Percentiles rank a stretch among this genome's conserved stretches.
These are phyloP conservation scores for Drosophila repletoides DNA, from an alignment of 1,140 invertebrate genomes.

Conservation along the genomic window DNA sequence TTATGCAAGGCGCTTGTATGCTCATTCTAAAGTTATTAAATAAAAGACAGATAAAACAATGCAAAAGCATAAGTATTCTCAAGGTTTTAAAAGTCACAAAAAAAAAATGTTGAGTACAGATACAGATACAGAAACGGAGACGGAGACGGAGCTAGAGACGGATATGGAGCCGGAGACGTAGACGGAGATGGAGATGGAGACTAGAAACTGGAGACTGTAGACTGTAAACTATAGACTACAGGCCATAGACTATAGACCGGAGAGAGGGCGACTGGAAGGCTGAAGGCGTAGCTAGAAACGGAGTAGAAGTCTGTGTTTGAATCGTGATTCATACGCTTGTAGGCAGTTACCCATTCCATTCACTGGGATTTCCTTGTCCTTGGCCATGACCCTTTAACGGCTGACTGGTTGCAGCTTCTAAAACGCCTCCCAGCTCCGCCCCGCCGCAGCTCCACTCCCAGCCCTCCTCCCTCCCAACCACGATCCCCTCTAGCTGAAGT, in stretches of 20 bases:
- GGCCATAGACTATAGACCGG: too few relatives aligned
- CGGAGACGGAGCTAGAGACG: not conserved
- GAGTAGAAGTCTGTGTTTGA: constrained; percentile 14
- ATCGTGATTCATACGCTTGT: constrained; percentile 62
- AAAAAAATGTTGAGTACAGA: constrained; percentile 56
- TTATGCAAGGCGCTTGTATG: constrained; percentile 51
- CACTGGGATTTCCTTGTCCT: constrained; percentile 80
- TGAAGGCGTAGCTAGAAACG: constrained; percentile 28
- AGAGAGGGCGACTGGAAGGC: not conserved
- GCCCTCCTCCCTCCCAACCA: constrained; percentile 4
- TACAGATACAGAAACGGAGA: constrained; percentile 1
- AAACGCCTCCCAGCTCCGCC: not conserved
- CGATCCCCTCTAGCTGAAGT: constrained; percentile 13
- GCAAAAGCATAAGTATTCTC: constrained; percentile 49
- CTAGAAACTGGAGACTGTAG: too few relatives aligned
- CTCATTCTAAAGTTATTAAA: constrained; percentile 66
- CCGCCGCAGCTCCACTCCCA: constrained; percentile 3
- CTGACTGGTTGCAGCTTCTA: constrained; percentile 58
- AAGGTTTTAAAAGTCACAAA: constrained; percentile 74
- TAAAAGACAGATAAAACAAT: constrained; percentile 32
- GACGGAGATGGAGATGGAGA: not conserved
- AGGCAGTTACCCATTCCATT: constrained; percentile 48
- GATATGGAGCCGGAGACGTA: not conserved
- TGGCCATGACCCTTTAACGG: constrained; percentile 79
- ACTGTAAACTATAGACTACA: too few relatives aligned